These are phyloP conservation scores for Clanis bilineata DNA, from an alignment of 2,888 invertebrate species.

Conservation along the genomic window DNA sequence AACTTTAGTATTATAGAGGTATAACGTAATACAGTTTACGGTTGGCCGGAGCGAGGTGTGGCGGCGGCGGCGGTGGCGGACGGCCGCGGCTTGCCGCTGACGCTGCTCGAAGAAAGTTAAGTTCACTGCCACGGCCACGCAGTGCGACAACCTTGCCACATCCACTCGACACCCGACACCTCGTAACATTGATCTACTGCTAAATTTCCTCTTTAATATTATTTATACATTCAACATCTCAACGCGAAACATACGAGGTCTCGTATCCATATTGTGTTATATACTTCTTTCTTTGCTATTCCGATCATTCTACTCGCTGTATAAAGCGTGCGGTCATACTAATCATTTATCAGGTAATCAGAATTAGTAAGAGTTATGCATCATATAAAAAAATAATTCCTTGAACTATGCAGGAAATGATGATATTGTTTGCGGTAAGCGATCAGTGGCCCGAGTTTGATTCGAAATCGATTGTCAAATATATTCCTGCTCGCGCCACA, in stretches of 20 bases:
- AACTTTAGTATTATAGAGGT: no score
- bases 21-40: conserved; percentile 52
- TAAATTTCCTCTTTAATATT: conserved; percentile 44
- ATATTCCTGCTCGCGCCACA: no score
- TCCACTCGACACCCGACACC: conserved; percentile 29
- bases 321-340: background rate
- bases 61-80: conserved; percentile 28
- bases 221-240: conserved; percentile 36
- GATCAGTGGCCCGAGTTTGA: no score
- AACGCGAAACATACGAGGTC: conserved; percentile 2
- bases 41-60: conserved; percentile 53
- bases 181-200: conserved; percentile 48
- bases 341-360: conserved; percentile 5
- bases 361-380: conserved; percentile 7
- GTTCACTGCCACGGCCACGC: conserved; percentile 79
- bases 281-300: background rate
- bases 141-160: conserved; percentile 72
- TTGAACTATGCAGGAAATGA: conserved; percentile 20
- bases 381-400: conserved; percentile 16
- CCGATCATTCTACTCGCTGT: background rate
- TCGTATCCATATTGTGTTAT: background rate
- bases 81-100: conserved; percentile 3
- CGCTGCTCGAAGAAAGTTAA: conserved; percentile 68
- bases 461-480: no score
- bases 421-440: conserved; percentile 21